Evolutionary conservation across 2,113 vertebrate genomes (phyloP).

Genomic region (Anas platyrhynchos): DNA sequence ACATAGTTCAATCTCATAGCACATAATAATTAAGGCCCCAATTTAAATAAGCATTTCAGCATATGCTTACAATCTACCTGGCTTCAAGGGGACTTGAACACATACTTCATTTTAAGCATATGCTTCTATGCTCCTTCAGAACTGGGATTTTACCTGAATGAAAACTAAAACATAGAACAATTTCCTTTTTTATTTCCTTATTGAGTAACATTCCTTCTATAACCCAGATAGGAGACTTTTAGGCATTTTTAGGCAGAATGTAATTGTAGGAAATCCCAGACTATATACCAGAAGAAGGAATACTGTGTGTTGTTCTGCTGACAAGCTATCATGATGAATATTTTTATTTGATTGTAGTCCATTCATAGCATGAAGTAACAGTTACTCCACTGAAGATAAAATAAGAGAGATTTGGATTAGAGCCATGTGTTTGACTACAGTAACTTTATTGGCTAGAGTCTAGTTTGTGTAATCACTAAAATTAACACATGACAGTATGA

Average conservation of each 20-base stretch:
- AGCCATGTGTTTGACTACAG: conserved; percentile 60
- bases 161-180: not conserved
- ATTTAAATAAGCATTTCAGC: conserved; percentile 65
- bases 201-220: not conserved
- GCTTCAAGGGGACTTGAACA: conserved; percentile 34
- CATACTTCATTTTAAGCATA: conserved; percentile 42
- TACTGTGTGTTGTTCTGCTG: not conserved
- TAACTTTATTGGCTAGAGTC: conserved; percentile 15
- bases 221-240: not conserved
- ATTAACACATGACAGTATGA: conserved; percentile 32
- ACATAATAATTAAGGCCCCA: conserved; percentile 59
- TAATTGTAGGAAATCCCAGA: not conserved
- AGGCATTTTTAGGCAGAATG: not conserved
- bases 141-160: conserved; percentile 39
- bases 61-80: conserved; percentile 56
- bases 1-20: conserved; percentile 21
- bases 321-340: not conserved
- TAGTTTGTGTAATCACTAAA: conserved; percentile 50
- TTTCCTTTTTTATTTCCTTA: not conserved
- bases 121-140: conserved; percentile 14
- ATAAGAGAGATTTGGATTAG: not conserved
- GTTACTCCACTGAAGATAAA: not conserved
- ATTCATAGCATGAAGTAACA: conserved; percentile 36
- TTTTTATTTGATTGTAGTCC: conserved; percentile 38
- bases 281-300: not conserved